phyloP scores from a whole-genome alignment of 1,140 invertebrate genomes.

The Dryas iulia region DNA sequence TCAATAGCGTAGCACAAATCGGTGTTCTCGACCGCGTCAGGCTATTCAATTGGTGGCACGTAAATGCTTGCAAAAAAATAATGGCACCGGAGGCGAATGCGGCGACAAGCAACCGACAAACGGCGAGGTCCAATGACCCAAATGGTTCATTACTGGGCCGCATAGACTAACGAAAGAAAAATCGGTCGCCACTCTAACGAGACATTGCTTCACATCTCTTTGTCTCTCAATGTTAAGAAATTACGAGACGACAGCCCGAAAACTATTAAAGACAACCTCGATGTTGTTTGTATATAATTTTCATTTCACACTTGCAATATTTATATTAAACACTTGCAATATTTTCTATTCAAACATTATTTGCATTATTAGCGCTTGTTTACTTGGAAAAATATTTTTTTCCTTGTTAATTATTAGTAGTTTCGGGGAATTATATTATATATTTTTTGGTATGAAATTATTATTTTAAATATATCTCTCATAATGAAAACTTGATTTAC shows the following conservation, averaged over 20 bases:
- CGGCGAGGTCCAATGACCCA: conserved; percentile 78
- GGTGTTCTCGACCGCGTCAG: conserved; percentile 46
- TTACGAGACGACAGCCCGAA: conserved; percentile 24
- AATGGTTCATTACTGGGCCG: conserved; percentile 72
- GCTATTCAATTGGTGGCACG: conserved; percentile 39
- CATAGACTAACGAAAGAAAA: conserved; percentile 72
- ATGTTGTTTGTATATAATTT: conserved; percentile 3
- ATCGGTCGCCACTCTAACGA: conserved; percentile 49
- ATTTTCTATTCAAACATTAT: too few species aligned
- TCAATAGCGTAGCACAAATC: conserved; percentile 35
- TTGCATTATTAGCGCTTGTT: not conserved
- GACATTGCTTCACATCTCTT: conserved; percentile 35
- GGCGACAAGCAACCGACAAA: conserved; percentile 60
- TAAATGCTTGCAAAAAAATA: conserved; percentile 67
- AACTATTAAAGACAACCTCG: conserved; percentile 24
- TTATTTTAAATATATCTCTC: too few species aligned
- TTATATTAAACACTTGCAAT: not conserved
- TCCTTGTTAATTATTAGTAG: not conserved
- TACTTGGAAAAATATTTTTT: not conserved
- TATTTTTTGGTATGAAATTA: not conserved
- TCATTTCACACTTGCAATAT: not conserved
- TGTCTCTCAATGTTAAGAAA: conserved; percentile 34
- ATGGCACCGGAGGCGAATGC: conserved; percentile 62
- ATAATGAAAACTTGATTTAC: too few species aligned
- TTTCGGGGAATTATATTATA: not conserved